Evolutionary conservation across 2,113 vertebrate genomes (phyloP).

Genomic region (Menidia beryllina): DNA sequence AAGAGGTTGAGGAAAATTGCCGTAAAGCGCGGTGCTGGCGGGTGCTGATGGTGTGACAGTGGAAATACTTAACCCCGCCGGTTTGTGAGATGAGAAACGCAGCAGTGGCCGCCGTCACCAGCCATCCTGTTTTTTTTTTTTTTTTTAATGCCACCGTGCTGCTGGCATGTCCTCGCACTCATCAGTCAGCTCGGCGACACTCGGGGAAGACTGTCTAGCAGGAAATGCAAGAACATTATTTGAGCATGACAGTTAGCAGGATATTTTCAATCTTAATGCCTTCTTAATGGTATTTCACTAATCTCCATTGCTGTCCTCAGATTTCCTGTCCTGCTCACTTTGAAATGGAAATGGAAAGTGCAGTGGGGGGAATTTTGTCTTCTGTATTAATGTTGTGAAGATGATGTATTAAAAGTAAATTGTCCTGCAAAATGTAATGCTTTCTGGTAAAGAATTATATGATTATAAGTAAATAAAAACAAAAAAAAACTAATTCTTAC

Average conservation of each 20-base stretch:
- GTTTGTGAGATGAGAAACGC: conserved; percentile 14
- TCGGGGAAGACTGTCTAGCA: conserved; percentile 22
- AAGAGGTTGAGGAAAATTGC: not conserved
- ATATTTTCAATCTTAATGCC: conserved; percentile 35
- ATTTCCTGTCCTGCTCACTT: not conserved
- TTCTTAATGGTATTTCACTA: conserved; percentile 41
- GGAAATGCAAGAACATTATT: conserved; percentile 10
- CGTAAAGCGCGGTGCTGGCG: conserved; percentile 7
- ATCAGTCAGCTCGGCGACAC: conserved; percentile 23
- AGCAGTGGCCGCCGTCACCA: conserved; percentile 15
- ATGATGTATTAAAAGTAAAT: not conserved
- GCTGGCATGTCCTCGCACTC: conserved; percentile 9
- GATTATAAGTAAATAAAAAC: too few relatives aligned
- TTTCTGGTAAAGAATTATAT: not conserved
- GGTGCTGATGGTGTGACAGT: conserved; percentile 15
- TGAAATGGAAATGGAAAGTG: not conserved
- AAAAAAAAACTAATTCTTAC: not conserved
- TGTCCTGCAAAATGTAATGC: not conserved
- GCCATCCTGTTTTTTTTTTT: conserved; percentile 35
- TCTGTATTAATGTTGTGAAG: not conserved
- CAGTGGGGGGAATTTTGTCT: not conserved
- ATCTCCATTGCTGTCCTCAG: conserved; percentile 5
- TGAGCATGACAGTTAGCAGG: conserved; percentile 38
- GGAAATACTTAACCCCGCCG: conserved; percentile 1
- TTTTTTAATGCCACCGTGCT: conserved; percentile 30